Base-by-base conservation (phyloP, 2,113 vertebrate species). In the Myotis lucifugus region DNA sequence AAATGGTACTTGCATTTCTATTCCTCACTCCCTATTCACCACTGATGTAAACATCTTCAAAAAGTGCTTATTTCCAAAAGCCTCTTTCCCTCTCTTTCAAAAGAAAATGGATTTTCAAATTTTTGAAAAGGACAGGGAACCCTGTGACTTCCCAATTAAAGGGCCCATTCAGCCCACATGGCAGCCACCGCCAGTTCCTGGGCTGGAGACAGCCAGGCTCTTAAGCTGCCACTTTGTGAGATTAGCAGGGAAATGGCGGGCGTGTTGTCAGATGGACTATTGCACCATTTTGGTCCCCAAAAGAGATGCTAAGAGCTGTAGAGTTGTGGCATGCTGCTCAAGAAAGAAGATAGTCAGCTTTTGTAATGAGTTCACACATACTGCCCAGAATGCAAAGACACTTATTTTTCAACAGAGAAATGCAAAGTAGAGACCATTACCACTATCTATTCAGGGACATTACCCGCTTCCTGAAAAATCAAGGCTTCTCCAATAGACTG, bases 41-140 rank as follows among this genome's bases (percentile, higher is more conserved):
- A 91, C 8, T 11, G 70, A 76, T 54, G 67, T 67, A 95, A 96
- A 91, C 85, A 93, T 93, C 81, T 96, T 96, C 94, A 64, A 88
- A 94, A 79, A 79, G 84, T 46, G 77, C 82, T 96, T 90, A 95
- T 85, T 97, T 96, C 95, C 56, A 83, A 90, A 95, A 97, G 59
- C 46, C 61, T 95, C 88, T 84, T 84, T 85, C 52, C 85, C 40
- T 76, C 91, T 52, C 91, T 95, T 91, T 93, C 61, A 91, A 91
- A 96, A 97, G 93, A 85, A 97, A 95, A 78, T 48, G 32, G 72
- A 89, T 95, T 94, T 96, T 86, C 32, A 95, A 93, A 77, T 83
- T 77, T 88, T 77, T 95, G 54, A 70, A 72, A 95, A 93, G 56
- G 46, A 61, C 74, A 92, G 91, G 94, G 70, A 95, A 92, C 86